A percentile compares a stretch with the other conserved stretches of the same genome.
These are phyloP conservation scores for Synaphobranchus kaupii DNA, from an alignment of 2,797 vertebrate species.

Conservation along the genomic window DNA sequence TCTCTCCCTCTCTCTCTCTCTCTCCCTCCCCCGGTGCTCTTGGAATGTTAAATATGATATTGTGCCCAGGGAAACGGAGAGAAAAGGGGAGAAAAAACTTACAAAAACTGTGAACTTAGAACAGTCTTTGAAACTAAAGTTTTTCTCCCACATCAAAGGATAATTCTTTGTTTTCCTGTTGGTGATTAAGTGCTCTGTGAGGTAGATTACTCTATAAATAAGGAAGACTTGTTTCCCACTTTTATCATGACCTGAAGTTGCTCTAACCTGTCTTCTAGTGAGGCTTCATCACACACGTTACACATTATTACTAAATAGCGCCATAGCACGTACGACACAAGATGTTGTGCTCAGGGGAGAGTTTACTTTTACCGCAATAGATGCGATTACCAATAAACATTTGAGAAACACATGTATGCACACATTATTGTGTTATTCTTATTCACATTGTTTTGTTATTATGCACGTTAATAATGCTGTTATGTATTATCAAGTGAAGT, in stretches of 20 bases:
- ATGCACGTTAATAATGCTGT: neutral
- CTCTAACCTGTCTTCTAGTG: neutral
- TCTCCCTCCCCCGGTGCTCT: slow-evolving; percentile 33
- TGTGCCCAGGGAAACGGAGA: slow-evolving; percentile 56
- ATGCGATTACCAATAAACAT: neutral
- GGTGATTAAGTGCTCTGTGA: slow-evolving; percentile 63
- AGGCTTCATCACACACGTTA: neutral
- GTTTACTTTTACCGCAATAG: neutral
- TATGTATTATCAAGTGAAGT: neutral
- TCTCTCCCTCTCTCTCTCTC: neutral
- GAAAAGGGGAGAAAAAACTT: neutral
- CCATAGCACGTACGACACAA: neutral
- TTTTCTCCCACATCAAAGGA: slow-evolving; percentile 73
- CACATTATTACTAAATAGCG: neutral
- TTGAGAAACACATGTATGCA: neutral
- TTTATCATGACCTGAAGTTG: neutral
- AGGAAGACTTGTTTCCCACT: neutral
- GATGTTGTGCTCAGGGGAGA: neutral
- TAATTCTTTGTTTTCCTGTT: slow-evolving; percentile 69
- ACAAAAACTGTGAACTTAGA: slow-evolving; percentile 65
- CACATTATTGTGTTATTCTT: no score
- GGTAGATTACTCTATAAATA: slow-evolving; percentile 51
- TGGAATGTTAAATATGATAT: slow-evolving; percentile 66
- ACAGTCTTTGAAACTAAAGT: slow-evolving; percentile 68
- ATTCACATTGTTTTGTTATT: neutral